These are phyloP conservation scores for Diorhabda carinulata DNA, from an alignment of 1,140 invertebrate species.

Conservation along the genomic window DNA sequence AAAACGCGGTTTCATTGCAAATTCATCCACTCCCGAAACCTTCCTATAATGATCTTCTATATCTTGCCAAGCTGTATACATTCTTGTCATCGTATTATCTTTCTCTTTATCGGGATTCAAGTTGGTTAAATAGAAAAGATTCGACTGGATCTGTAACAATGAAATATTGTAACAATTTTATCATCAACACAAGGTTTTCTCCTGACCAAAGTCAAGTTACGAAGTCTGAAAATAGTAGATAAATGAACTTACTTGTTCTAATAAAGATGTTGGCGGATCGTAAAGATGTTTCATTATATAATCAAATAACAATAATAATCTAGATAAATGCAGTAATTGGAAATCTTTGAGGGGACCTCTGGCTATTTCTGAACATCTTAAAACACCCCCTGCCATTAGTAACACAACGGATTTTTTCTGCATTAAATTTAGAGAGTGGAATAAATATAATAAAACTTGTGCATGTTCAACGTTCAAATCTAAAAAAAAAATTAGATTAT, in stretches of 20 bases:
- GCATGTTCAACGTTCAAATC: constrained; percentile 96
- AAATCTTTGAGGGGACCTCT: constrained; percentile 59
- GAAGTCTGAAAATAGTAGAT: no score
- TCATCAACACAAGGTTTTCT: no score
- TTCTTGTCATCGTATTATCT: constrained; percentile 57
- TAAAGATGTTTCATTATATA: constrained; percentile 95
- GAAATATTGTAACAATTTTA: not conserved
- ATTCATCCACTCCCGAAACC: constrained; percentile 66
- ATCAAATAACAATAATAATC: constrained; percentile 86
- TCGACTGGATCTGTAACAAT: constrained; percentile 71
- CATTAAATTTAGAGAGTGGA: constrained; percentile 91
- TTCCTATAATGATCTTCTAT: constrained; percentile 79
- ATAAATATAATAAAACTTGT: constrained; percentile 87
- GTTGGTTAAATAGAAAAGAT: constrained; percentile 69
- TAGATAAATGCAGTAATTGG: constrained; percentile 76
- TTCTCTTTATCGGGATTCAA: constrained; percentile 54
- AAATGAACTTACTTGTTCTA: constrained; percentile 63
- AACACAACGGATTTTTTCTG: constrained; percentile 94
- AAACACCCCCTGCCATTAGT: constrained; percentile 65
- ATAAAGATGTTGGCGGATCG: constrained; percentile 71
- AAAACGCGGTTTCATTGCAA: constrained; percentile 80
- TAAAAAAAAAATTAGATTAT: constrained; percentile 48
- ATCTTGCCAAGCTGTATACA: constrained; percentile 73
- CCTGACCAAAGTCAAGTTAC: no score
- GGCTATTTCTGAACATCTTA: constrained; percentile 63